A percentile compares a stretch with the other conserved stretches of the same genome.
phyloP scores from a whole-genome alignment of 2,113 vertebrate genomes.

The Sclerurus mexicanus region DNA sequence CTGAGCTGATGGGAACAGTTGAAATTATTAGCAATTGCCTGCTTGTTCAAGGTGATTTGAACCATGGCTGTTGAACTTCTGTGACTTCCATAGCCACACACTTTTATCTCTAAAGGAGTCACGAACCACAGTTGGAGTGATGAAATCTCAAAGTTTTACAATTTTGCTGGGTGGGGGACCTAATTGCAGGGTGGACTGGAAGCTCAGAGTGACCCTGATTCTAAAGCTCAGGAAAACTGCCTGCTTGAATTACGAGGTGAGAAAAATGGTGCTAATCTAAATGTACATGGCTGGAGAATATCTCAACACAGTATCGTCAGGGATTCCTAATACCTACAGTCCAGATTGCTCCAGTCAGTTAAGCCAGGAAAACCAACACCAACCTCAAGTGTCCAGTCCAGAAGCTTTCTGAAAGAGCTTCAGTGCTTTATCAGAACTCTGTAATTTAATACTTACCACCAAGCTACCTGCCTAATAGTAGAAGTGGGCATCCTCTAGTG shows the following conservation, averaged over 20 bases:
- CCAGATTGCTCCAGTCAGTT: not conserved
- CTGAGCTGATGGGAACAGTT: not conserved
- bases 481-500: not conserved
- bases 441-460: fast-evolving
- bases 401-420: not conserved
- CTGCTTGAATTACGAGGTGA: not conserved
- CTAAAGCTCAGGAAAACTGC: not conserved
- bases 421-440: not conserved
- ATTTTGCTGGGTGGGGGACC: not conserved
- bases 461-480: not conserved
- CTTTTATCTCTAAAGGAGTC: not conserved
- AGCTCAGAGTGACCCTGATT: not conserved
- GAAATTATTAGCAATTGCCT: not conserved
- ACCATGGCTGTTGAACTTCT: not conserved
- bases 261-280: not conserved
- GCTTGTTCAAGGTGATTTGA: not conserved
- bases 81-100: fast-evolving
- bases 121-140: not conserved
- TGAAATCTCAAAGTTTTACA: not conserved
- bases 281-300: not conserved
- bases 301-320: fast-evolving
- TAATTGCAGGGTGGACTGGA: not conserved
- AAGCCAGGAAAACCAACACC: not conserved
- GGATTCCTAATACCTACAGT: not conserved
- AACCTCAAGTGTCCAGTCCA: not conserved